A percentile compares a stretch with the other conserved stretches of the same genome.
These are phyloP conservation scores for Rhynchonycteris naso DNA, from an alignment of 2,797 vertebrate species.

Conservation along the genomic window DNA sequence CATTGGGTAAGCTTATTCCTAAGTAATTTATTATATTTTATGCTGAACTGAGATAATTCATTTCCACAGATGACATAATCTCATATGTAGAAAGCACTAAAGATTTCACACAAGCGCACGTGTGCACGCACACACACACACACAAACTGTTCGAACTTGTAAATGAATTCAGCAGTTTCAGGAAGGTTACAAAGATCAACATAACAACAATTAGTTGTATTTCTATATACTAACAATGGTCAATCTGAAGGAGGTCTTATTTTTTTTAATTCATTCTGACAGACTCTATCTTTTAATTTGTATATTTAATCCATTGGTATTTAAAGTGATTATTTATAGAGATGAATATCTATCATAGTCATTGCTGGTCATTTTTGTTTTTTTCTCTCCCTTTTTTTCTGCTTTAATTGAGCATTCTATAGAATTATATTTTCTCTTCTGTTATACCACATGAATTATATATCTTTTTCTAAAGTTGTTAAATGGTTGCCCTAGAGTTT, in stretches of 20 bases:
- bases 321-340: neutral
- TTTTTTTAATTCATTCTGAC: neutral
- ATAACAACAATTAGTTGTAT: neutral
- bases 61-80: neutral
- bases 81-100: neutral
- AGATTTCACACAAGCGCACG: neutral
- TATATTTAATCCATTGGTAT: neutral
- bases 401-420: neutral
- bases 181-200: neutral
- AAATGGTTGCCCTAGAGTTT: neutral
- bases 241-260: neutral
- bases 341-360: neutral
- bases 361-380: neutral
- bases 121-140: neutral
- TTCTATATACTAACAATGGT: neutral
- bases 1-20: neutral
- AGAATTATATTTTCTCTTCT: neutral
- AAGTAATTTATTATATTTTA: neutral
- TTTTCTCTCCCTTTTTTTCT: neutral
- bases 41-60: neutral
- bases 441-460: neutral
- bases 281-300: neutral
- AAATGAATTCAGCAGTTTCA: neutral
- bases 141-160: neutral
- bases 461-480: neutral